Base-by-base conservation (phyloP, 1,140 invertebrate genomes). In the Telenomus remus region DNA sequence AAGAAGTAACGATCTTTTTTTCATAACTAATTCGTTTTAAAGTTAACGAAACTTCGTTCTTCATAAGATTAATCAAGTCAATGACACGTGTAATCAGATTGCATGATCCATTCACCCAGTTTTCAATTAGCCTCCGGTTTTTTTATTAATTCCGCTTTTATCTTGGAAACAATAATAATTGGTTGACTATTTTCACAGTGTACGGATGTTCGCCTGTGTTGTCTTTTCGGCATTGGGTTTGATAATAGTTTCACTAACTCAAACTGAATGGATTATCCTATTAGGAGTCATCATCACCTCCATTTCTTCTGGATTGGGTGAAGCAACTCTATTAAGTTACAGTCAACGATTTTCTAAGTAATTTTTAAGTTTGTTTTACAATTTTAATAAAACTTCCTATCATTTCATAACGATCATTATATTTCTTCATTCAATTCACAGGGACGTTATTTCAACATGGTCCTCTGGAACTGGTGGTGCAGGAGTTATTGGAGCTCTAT, bases 401-500 rank as follows among this genome's bases (percentile, higher is more conserved):
- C n/a, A n/a, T n/a, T n/a, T n/a, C n/a, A n/a, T n/a, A n/a, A n/a
- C n/a, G n/a, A n/a, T n/a, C n/a, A n/a, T n/a, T n/a, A n/a, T n/a
- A n/a, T n/a, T n/a, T n/a, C n/a, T 6, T 35, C 5, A 35, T 5
- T 6, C 34, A 35, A 35, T 14, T 65, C 61, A 5, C 72, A 95
- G 94, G 79, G 91, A 93, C 85, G 92, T 93, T 9, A 91, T 96
- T 13, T 94, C 94, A 11, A 91, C 93, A 4, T 96, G 95, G 94
- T 94, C 94, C 8, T 96, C 94, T 4, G 95, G 95, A 34, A 96
- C 95, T 6, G 94, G 94, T 13, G 94, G 92, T 11, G 95, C 95
- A 60, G 95, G 95, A 53, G 87, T 97, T 39, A 90, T 95, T 76
- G 95, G 95, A 13, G 91, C 95, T 0, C 76, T 93, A 0, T 92